A percentile compares a stretch with the other conserved stretches of the same genome.
phyloP scores from a whole-genome alignment of 2,797 vertebrate genomes.

The Eospalax fontanierii region DNA sequence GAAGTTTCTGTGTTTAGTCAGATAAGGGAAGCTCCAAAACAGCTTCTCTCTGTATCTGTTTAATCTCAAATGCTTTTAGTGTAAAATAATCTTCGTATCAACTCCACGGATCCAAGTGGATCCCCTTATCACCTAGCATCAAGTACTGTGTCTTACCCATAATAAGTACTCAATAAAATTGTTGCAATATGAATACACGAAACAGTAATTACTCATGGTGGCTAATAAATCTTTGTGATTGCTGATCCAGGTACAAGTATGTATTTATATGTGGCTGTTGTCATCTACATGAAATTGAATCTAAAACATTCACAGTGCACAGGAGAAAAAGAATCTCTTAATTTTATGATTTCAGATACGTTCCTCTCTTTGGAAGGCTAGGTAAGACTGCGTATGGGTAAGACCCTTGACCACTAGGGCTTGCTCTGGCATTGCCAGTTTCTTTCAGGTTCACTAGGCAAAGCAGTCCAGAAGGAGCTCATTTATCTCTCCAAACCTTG shows the following conservation, averaged over 20 bases:
- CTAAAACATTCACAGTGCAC: neutral
- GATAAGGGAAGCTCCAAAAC: constrained; percentile 2
- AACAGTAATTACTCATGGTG: neutral
- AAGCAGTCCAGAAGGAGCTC: neutral
- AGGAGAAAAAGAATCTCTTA: neutral
- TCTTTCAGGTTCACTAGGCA: neutral
- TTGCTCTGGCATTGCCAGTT: constrained; percentile 24
- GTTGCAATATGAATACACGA: neutral
- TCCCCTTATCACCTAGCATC: neutral
- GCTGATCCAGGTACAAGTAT: neutral
- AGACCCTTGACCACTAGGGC: neutral
- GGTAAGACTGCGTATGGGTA: neutral
- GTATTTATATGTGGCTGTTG: neutral
- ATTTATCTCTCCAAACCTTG: neutral
- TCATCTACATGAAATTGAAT: neutral
- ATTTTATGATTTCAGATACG: constrained; percentile 7
- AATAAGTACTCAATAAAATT: neutral
- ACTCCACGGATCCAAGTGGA: neutral
- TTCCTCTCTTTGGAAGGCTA: neutral
- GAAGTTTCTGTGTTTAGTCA: constrained; percentile 54
- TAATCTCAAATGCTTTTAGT: constrained; percentile 45
- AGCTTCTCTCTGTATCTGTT: constrained; percentile 27
- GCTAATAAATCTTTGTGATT: neutral
- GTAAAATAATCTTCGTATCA: constrained; percentile 38
- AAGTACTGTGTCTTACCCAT: neutral